These are phyloP conservation scores for Colletes collaris DNA, from an alignment of 2,888 invertebrate species.

Conservation along the genomic window DNA sequence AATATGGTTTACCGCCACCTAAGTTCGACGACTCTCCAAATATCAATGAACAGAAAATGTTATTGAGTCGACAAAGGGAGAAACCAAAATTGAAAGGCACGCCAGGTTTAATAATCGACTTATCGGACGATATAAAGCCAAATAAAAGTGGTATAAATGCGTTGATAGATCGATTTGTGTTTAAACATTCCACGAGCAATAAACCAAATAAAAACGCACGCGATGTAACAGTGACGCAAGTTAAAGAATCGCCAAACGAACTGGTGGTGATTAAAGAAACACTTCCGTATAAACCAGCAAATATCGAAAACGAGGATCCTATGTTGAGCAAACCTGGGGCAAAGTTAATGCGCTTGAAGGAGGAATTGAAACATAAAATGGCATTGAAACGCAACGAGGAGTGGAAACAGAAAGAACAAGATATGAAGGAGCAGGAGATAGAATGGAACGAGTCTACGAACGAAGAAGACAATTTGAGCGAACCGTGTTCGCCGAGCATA, in stretches of 20 bases:
- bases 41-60: conserved; percentile 67
- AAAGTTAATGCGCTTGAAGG: conserved; percentile 88
- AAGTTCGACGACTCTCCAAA: conserved; percentile 24
- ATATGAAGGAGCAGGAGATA: conserved; percentile 83
- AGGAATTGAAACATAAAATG: conserved; percentile 89
- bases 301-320: conserved; percentile 65
- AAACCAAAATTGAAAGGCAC: conserved; percentile 84
- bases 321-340: conserved; percentile 87
- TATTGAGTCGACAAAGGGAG: conserved; percentile 52
- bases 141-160: conserved; percentile 86
- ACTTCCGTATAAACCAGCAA: conserved; percentile 40
- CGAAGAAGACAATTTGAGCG: conserved; percentile 66
- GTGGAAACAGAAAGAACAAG: conserved; percentile 86
- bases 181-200: conserved; percentile 86
- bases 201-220: conserved; percentile 84
- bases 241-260: conserved; percentile 69
- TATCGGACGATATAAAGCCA: conserved; percentile 84
- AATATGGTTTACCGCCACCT: conserved; percentile 58
- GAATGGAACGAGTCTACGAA: conserved; percentile 81
- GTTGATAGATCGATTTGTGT: conserved; percentile 89
- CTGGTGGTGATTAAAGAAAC: conserved; percentile 34
- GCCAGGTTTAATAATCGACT: conserved; percentile 86
- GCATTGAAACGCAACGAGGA: conserved; percentile 88
- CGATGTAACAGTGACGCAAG: conserved; percentile 65
- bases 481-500: conserved; percentile 15